A percentile compares a stretch with the other conserved stretches of the same genome.
phyloP scores from a whole-genome alignment of 1,140 invertebrate species.

The Teleogryllus occipitalis region DNA sequence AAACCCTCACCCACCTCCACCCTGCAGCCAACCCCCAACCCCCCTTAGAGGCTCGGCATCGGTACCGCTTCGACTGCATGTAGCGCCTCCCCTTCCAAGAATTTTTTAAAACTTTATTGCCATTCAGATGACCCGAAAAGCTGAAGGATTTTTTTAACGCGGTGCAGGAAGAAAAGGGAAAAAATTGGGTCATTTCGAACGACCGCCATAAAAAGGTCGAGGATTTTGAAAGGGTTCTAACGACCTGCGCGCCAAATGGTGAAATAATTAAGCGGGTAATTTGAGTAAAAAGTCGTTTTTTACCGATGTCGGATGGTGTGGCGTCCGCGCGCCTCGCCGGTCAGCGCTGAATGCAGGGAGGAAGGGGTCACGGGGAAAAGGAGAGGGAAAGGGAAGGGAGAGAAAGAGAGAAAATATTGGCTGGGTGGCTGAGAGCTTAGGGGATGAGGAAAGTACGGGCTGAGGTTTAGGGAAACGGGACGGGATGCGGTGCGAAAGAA shows the following conservation, averaged over 20 bases:
- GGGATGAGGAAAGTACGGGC: no score
- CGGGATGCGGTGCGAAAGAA: no score
- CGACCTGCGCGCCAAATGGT: not conserved
- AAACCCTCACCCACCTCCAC: no score
- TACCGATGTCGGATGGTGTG: not conserved
- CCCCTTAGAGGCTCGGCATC: no score
- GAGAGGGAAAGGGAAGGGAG: not conserved
- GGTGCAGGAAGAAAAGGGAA: not conserved
- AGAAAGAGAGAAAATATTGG: no score
- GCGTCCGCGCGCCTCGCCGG: no score
- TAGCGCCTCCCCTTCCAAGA: no score
- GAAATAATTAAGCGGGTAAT: conserved; percentile 1
- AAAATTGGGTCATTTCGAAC: not conserved
- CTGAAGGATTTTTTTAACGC: not conserved
- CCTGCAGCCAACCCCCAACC: no score
- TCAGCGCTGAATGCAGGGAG: not conserved
- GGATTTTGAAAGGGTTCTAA: not conserved
- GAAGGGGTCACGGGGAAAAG: not conserved
- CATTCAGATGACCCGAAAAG: not conserved
- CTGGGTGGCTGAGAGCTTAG: no score
- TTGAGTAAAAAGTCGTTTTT: conserved; percentile 5
- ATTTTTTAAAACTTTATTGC: not conserved
- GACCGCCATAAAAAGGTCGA: not conserved
- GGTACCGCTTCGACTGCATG: no score
- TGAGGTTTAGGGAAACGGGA: no score